Conservation (phyloP, 2,888 invertebrate species). For the Thereva nobilitata region DNA sequence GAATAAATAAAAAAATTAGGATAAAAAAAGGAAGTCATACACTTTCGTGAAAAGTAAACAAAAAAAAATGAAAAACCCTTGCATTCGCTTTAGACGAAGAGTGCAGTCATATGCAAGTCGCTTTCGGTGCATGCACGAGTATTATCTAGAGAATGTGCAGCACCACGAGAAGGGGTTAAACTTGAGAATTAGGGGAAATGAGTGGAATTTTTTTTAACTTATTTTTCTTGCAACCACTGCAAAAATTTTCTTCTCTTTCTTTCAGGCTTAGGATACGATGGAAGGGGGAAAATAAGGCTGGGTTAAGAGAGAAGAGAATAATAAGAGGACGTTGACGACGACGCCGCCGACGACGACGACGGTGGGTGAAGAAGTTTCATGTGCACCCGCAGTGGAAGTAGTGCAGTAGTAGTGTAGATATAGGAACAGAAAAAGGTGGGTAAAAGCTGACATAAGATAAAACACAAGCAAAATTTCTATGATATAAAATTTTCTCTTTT, state of each 20-base stretch:
- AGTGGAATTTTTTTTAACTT: background rate
- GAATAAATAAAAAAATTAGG: background rate
- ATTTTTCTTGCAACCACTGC: slow-evolving; percentile 5
- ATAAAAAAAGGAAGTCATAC: background rate
- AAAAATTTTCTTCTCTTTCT: slow-evolving; percentile 19
- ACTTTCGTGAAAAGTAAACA: too few species aligned
- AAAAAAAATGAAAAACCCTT: too few species aligned
- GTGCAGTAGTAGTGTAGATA: slow-evolving; percentile 13
- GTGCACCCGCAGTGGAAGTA: slow-evolving; percentile 20
- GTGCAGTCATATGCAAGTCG: too few species aligned
- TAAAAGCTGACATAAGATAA: slow-evolving; percentile 4
- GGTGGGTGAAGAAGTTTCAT: slow-evolving; percentile 17
- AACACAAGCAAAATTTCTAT: slow-evolving; percentile 5
- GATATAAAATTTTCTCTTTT: too few species aligned
- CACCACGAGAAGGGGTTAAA: too few species aligned
- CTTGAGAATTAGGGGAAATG: too few species aligned
- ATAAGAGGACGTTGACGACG: slow-evolving; percentile 22
- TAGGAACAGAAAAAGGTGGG: slow-evolving; percentile 7
- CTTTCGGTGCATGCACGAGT: too few species aligned
- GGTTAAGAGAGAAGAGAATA: slow-evolving; percentile 41
- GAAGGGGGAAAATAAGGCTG: slow-evolving; percentile 45
- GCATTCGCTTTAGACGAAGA: too few species aligned
- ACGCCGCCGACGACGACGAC: slow-evolving; percentile 11
- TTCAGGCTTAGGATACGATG: slow-evolving; percentile 43
- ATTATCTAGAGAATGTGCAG: too few species aligned